Evolutionary conservation across 2,888 invertebrate species (phyloP).

Genomic region (Arrhopalites spinosus): DNA sequence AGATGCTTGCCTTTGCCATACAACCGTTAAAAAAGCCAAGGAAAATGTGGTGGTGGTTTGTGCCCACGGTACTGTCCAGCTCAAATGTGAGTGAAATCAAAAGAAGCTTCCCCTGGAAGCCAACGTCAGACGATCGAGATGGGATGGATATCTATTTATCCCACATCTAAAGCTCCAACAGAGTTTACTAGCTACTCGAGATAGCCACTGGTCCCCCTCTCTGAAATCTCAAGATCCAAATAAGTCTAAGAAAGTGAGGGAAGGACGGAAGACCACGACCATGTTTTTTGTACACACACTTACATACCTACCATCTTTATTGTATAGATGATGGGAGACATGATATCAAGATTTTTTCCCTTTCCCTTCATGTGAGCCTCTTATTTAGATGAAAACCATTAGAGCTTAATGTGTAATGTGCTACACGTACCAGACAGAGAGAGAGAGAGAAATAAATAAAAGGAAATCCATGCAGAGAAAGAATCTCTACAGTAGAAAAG

Average conservation of each 20-base stretch:
- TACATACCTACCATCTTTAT: too few relatives aligned
- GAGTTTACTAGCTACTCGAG: background rate
- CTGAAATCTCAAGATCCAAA: background rate
- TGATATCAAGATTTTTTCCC: too few relatives aligned
- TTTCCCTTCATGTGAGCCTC: background rate
- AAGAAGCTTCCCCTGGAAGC: background rate
- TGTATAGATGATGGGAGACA: too few relatives aligned
- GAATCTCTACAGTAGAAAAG: background rate
- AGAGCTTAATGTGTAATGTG: background rate
- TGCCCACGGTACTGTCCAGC: background rate
- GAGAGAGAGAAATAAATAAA: background rate
- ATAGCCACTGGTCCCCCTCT: background rate
- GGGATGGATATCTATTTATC: slow-evolving; percentile 22
- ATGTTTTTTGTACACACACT: too few relatives aligned
- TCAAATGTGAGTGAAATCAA: slow-evolving; percentile 6
- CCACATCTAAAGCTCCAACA: slow-evolving; percentile 6
- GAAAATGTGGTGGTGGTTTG: background rate
- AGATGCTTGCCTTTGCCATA: background rate
- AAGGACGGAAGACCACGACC: too few relatives aligned
- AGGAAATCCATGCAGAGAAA: background rate
- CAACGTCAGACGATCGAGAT: background rate
- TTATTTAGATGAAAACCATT: slow-evolving; percentile 8
- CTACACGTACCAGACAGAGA: background rate
- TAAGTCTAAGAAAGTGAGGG: too few relatives aligned
- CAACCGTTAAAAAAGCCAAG: background rate